Conservation (phyloP, 1,140 invertebrate genomes). For the Adoxophyes honmai region DNA sequence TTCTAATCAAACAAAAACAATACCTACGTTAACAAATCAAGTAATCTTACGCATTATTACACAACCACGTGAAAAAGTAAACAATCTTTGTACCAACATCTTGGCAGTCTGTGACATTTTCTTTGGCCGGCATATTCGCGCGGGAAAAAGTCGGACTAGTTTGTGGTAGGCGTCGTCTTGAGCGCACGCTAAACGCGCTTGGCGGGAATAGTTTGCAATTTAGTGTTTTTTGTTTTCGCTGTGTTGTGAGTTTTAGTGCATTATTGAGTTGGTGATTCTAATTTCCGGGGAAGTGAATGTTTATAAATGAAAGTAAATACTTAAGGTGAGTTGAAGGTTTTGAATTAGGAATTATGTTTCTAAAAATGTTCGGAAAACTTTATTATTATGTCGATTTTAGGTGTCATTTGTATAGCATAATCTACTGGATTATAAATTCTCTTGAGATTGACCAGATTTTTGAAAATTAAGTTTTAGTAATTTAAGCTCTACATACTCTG, state of each 20-base stretch:
- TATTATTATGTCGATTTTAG: too few species aligned
- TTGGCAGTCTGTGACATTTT: neutral
- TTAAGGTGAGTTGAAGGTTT: too few species aligned
- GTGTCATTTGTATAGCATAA: too few species aligned
- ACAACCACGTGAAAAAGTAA: constrained; percentile 1
- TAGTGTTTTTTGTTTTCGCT: neutral
- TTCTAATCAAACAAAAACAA: constrained; percentile 15
- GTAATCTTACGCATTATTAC: constrained; percentile 13
- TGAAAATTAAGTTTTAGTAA: too few species aligned
- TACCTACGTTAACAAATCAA: constrained; percentile 9
- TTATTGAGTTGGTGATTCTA: neutral
- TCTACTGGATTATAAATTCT: too few species aligned
- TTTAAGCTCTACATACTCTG: too few species aligned
- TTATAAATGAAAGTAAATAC: too few species aligned
- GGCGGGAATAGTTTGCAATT: neutral
- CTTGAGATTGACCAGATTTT: too few species aligned
- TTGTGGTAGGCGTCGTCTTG: constrained; percentile 6
- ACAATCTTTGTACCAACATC: neutral
- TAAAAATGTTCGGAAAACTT: too few species aligned
- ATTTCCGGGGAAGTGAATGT: too few species aligned
- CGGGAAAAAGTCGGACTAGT: neutral
- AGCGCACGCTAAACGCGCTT: neutral
- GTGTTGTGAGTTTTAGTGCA: constrained; percentile 2
- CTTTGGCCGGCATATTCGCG: neutral
- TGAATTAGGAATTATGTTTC: too few species aligned